These are phyloP conservation scores for Cydia strobilella DNA, from an alignment of 1,140 invertebrate species.

Conservation along the genomic window DNA sequence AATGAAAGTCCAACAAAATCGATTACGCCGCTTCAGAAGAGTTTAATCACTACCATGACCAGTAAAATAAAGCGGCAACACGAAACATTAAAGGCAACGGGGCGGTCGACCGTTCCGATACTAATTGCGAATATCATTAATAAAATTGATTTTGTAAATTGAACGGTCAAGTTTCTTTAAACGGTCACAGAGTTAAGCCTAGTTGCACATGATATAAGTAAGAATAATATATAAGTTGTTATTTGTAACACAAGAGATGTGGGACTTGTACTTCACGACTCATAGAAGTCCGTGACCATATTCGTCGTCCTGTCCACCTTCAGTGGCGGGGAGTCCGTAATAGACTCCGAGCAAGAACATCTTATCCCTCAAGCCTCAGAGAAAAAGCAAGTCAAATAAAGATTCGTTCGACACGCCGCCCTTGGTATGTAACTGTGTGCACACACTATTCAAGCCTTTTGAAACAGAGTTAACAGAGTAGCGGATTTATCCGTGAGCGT, in stretches of 20 bases:
- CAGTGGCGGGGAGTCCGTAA: too few relatives aligned
- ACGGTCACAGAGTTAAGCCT: slow-evolving; percentile 4
- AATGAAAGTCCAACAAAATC: neutral
- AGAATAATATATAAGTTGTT: neutral
- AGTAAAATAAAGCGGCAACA: neutral
- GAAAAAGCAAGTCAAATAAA: too few relatives aligned
- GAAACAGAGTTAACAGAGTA: too few relatives aligned
- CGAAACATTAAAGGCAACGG: slow-evolving; percentile 9
- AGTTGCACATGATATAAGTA: neutral
- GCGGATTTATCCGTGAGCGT: too few relatives aligned
- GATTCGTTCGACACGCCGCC: too few relatives aligned
- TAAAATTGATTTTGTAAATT: slow-evolving; percentile 24
- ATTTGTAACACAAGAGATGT: neutral
- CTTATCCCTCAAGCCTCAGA: too few relatives aligned
- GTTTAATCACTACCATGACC: neutral
- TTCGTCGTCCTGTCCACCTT: too few relatives aligned
- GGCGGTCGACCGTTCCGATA: slow-evolving; percentile 16
- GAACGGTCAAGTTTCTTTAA: slow-evolving; percentile 31
- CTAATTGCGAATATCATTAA: slow-evolving; percentile 21
- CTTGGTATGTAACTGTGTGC: too few relatives aligned
- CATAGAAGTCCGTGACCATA: too few relatives aligned
- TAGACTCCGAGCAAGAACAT: too few relatives aligned
- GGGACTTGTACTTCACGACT: too few relatives aligned
- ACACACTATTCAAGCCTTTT: too few relatives aligned
- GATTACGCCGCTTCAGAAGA: neutral